Conservation (phyloP, 2,888 invertebrate genomes). For the Drosophila lutescens region DNA sequence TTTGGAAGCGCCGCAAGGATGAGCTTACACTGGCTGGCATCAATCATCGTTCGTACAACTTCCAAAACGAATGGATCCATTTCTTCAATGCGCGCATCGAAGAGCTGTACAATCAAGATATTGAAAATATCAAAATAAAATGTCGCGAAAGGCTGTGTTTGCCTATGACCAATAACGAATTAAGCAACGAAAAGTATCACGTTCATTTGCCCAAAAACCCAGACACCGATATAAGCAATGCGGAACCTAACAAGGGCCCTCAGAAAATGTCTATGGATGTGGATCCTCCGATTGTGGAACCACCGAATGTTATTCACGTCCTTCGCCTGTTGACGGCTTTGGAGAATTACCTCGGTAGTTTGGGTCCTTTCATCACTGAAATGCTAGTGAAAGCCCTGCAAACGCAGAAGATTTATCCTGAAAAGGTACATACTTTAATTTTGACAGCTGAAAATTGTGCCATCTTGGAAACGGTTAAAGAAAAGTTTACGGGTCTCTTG, state of each 20-base stretch:
- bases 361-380: slow-evolving; percentile 91
- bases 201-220: slow-evolving; percentile 85
- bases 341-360: slow-evolving; percentile 91
- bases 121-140: slow-evolving; percentile 84
- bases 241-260: neutral
- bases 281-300: slow-evolving; percentile 45
- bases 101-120: slow-evolving; percentile 89
- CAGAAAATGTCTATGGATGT: slow-evolving; percentile 4
- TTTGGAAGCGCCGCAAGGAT: slow-evolving; percentile 92
- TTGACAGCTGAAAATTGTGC: slow-evolving; percentile 89
- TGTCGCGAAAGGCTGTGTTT: slow-evolving; percentile 75
- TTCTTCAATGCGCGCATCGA: slow-evolving; percentile 92
- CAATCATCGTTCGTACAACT: slow-evolving; percentile 91
- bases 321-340: slow-evolving; percentile 91
- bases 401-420: slow-evolving; percentile 84
- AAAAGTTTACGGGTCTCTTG: slow-evolving; percentile 86
- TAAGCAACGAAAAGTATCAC: slow-evolving; percentile 87
- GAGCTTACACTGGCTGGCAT: slow-evolving; percentile 85
- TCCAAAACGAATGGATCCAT: slow-evolving; percentile 93
- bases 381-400: slow-evolving; percentile 83
- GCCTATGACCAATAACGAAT: slow-evolving; percentile 85
- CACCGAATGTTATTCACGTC: slow-evolving; percentile 87
- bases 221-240: neutral
- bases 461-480: slow-evolving; percentile 81
- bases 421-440: slow-evolving; percentile 89